Evolutionary conservation across 2,888 invertebrate genomes (phyloP).

Genomic region (Pristionchus mayeri): DNA sequence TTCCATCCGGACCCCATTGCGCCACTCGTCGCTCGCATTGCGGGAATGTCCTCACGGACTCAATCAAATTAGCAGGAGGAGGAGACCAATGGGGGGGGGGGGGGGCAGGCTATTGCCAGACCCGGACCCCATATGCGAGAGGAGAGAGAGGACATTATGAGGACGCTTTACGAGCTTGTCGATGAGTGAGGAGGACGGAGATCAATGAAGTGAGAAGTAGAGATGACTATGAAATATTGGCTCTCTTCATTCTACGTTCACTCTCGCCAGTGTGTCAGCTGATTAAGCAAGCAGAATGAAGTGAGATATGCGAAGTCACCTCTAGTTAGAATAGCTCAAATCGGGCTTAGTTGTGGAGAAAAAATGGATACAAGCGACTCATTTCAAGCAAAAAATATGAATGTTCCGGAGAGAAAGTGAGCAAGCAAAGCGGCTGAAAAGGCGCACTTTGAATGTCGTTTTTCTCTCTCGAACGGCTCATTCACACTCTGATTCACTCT

Average conservation of each 20-base stretch:
- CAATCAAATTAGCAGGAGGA: conserved; percentile 8
- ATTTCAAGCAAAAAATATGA: neutral
- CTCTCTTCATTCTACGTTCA: too few species aligned
- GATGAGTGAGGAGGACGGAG: too few species aligned
- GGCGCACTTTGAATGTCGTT: neutral
- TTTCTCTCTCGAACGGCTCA: neutral
- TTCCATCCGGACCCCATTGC: conserved; percentile 29
- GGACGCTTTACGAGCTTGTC: too few species aligned
- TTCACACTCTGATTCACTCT: conserved; percentile 30
- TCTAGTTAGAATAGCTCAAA: too few species aligned
- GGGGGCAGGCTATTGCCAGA: neutral
- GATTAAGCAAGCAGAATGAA: too few species aligned
- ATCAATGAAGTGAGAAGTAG: neutral
- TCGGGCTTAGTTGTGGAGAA: too few species aligned
- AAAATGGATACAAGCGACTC: too few species aligned
- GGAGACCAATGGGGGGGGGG: neutral
- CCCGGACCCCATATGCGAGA: conserved; percentile 22
- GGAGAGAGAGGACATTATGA: too few species aligned
- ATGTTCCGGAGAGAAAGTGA: neutral
- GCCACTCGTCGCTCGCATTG: neutral
- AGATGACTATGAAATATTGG: neutral
- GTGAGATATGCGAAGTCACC: too few species aligned
- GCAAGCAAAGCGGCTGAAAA: neutral
- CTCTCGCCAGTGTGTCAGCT: too few species aligned
- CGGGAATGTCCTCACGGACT: neutral